phyloP scores from a whole-genome alignment of 2,888 invertebrate genomes.

The Eupithecia pulchellata region DNA sequence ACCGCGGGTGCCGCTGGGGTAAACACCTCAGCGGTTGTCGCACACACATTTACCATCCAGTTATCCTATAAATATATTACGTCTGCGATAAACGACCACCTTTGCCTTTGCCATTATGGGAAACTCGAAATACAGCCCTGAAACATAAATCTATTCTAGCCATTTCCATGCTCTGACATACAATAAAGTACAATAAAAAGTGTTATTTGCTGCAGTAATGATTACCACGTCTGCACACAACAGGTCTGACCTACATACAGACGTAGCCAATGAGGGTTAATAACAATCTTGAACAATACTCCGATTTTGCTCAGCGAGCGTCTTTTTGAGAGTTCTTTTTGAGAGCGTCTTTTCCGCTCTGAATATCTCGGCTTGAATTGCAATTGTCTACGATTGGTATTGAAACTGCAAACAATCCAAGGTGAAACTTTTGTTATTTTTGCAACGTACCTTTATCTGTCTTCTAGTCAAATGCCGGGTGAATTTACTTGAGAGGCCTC shows the following conservation, averaged over 20 bases:
- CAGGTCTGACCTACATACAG: slow-evolving; percentile 46
- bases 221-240: slow-evolving; percentile 37
- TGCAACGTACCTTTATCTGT: background rate
- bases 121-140: slow-evolving; percentile 12
- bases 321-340: slow-evolving; percentile 25
- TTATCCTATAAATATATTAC: background rate
- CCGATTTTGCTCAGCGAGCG: slow-evolving; percentile 20
- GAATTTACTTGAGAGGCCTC: background rate
- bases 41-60: background rate
- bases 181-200: slow-evolving; percentile 30
- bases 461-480: no score
- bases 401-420: slow-evolving; percentile 1
- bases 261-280: slow-evolving; percentile 34
- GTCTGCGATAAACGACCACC: background rate
- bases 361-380: slow-evolving; percentile 11
- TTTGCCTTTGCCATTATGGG: background rate
- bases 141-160: slow-evolving; percentile 5
- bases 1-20: no score
- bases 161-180: background rate
- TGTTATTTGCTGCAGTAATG: slow-evolving; percentile 44
- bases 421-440: background rate
- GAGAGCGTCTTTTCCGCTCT: slow-evolving; percentile 2
- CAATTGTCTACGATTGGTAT: slow-evolving; percentile 1
- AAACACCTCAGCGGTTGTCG: no score
- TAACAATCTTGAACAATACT: slow-evolving; percentile 33